Conservation (phyloP, 2,113 vertebrate genomes). For the Poecilia latipinna region DNA sequence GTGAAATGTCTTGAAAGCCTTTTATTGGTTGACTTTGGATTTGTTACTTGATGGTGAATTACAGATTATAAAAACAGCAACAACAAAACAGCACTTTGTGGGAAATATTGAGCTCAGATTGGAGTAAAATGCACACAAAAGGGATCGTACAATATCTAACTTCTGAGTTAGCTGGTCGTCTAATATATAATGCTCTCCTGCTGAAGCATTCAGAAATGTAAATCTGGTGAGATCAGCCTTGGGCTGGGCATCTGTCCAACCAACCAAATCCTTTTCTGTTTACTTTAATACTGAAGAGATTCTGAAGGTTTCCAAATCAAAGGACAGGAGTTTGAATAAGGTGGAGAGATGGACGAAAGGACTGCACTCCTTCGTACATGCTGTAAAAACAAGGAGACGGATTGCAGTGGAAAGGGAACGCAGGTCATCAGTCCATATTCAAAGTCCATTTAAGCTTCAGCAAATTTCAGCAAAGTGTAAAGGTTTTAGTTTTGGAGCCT, state of each 20-base stretch:
- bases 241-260: background rate
- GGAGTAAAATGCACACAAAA: too few species aligned
- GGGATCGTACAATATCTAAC: too few species aligned
- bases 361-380: constrained; percentile 13
- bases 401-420: too few species aligned
- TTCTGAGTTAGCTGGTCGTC: background rate
- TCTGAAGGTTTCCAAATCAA: constrained; percentile 43
- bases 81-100: too few species aligned
- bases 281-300: constrained; percentile 69
- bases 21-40: background rate
- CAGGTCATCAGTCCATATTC: too few species aligned
- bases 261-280: constrained; percentile 47
- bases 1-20: background rate
- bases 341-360: constrained; percentile 2
- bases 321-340: constrained; percentile 35
- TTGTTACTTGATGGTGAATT: background rate
- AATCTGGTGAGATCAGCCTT: constrained; percentile 1
- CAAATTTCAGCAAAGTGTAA: too few species aligned
- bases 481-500: too few species aligned
- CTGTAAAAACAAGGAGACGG: background rate
- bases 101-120: background rate
- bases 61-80: background rate
- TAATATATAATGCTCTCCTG: background rate
- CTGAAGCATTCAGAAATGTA: constrained; percentile 7
- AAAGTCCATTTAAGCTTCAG: too few species aligned